phyloP scores from a whole-genome alignment of 2,113 vertebrate genomes.

The Lophura nycthemera region DNA sequence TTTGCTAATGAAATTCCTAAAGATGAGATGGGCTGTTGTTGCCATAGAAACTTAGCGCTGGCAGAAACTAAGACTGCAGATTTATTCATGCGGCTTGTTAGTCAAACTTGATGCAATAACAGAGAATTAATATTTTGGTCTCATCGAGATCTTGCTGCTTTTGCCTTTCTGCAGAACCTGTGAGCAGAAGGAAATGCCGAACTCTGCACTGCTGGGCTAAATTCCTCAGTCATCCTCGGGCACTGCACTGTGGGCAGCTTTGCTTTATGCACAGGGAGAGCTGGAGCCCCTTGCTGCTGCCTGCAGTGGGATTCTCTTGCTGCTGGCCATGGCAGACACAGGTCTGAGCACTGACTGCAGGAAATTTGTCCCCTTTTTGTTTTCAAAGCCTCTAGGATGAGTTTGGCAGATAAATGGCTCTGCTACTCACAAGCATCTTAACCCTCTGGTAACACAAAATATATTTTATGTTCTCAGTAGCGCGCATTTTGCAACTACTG shows the following conservation, averaged over 20 bases:
- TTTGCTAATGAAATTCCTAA: slow-evolving; percentile 76
- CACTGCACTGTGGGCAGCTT: not conserved
- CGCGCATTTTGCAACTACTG: not conserved
- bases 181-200: not conserved
- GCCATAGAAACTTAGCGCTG: slow-evolving; percentile 77
- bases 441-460: not conserved
- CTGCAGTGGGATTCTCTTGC: not conserved
- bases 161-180: slow-evolving; percentile 21
- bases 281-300: not conserved
- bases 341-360: not conserved
- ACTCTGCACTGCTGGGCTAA: not conserved
- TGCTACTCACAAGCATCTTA: not conserved
- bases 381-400: not conserved
- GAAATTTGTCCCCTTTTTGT: not conserved
- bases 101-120: slow-evolving; percentile 74
- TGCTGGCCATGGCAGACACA: not conserved
- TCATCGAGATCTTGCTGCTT: slow-evolving; percentile 64
- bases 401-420: not conserved
- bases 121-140: slow-evolving; percentile 74
- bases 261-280: not conserved
- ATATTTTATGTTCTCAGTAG: not conserved
- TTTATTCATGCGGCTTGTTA: slow-evolving; percentile 74
- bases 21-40: slow-evolving; percentile 78
- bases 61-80: slow-evolving; percentile 71
- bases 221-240: fast-evolving